Conservation (phyloP, 2,888 invertebrate species). For the Neoascia interrupta region DNA sequence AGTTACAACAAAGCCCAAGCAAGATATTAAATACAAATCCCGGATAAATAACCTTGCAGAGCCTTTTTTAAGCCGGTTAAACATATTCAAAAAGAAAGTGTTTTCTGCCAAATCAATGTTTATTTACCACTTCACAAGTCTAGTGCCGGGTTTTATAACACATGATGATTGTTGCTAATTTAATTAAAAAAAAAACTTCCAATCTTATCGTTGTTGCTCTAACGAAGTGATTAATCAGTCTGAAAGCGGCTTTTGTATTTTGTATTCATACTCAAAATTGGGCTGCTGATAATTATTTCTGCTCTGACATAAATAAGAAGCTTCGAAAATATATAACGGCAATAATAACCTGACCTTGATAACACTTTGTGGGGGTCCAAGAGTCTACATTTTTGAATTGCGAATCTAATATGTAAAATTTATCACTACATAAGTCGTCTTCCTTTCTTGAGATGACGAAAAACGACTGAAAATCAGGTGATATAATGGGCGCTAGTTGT, state of each 20-base stretch:
- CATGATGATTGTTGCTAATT: slow-evolving; percentile 5
- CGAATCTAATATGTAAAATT: background rate
- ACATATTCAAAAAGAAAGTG: too few species aligned
- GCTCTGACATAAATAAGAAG: too few species aligned
- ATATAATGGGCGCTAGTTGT: background rate
- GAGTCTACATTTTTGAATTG: background rate
- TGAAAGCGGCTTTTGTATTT: background rate
- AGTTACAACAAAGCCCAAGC: too few species aligned
- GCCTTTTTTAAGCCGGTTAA: too few species aligned
- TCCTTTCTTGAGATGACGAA: too few species aligned
- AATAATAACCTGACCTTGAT: slow-evolving; percentile 27
- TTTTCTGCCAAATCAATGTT: too few species aligned
- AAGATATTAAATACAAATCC: too few species aligned
- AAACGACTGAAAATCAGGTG: slow-evolving; percentile 14
- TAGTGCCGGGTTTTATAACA: too few species aligned
- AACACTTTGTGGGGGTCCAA: background rate
- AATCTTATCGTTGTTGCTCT: background rate
- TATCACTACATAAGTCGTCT: background rate
- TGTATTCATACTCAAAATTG: background rate
- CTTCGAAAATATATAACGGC: too few species aligned
- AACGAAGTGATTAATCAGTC: background rate
- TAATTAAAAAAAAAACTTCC: background rate
- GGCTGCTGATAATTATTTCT: too few species aligned
- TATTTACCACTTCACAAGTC: too few species aligned
- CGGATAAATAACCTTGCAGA: too few species aligned